A percentile compares a stretch with the other conserved stretches of the same genome.
phyloP scores from a whole-genome alignment of 2,113 vertebrate species.

The Malaclemys terrapin region DNA sequence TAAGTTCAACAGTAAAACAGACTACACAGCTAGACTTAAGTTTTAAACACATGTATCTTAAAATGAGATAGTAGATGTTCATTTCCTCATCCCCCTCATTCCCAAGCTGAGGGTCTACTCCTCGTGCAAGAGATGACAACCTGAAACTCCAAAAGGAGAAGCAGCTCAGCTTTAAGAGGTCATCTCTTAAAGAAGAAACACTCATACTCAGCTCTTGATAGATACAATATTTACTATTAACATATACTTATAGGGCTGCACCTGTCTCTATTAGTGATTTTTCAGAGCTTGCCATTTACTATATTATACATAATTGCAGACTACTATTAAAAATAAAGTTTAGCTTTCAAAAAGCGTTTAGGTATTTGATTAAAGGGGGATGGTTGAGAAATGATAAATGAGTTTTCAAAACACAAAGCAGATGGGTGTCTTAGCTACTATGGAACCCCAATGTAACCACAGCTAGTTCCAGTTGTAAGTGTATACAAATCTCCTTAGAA shows the following conservation, averaged over 20 bases:
- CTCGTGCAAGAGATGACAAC: neutral
- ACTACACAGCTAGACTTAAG: neutral
- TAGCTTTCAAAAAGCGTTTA: neutral
- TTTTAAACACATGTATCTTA: neutral
- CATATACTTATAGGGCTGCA: neutral
- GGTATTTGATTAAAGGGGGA: neutral
- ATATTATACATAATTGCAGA: neutral
- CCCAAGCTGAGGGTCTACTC: fast-evolving
- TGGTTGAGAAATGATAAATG: neutral
- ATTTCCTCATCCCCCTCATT: neutral
- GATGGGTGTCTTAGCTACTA: neutral
- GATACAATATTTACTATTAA: neutral
- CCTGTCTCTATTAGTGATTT: neutral
- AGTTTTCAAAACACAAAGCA: neutral
- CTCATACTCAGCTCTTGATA: neutral
- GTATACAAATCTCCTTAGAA: constrained; percentile 38
- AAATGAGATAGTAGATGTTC: neutral
- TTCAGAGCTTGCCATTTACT: neutral
- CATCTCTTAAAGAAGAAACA: neutral
- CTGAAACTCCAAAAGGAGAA: neutral
- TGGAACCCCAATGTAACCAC: neutral
- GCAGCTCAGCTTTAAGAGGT: neutral
- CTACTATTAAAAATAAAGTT: neutral
- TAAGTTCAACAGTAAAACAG: neutral
- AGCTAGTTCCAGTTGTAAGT: constrained; percentile 26